Base-by-base conservation (phyloP, 1,140 invertebrate species). In the Megathymus violae region DNA sequence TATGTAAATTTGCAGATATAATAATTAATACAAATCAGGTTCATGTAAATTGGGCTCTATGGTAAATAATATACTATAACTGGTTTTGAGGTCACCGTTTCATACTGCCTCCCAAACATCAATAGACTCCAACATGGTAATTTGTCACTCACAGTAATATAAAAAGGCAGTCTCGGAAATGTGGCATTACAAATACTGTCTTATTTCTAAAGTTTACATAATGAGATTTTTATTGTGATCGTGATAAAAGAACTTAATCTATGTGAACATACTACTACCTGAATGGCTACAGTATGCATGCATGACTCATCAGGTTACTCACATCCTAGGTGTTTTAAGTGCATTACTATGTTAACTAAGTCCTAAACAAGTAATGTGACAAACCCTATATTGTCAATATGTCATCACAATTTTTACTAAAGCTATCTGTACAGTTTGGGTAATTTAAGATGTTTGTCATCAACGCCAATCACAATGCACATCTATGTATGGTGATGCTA, bases 1-100 rank as follows among this genome's bases (percentile, higher is more conserved):
- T 78, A 91, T 92, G 89, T 92, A 92, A 92, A 92, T 91, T 92
- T 91, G 91, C 89, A 89, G 88, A 89, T 89, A n/a, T n/a, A n/a
- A 92, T 91, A 91, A 91, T 91, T 89, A 92, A 91, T 92, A 92
- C 89, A 92, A 91, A 92, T 86, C 75, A 88, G 87, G 86, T 80
- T 91, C 84, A 84, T 88, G 86, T 90, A 89, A 87, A 90, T 83
- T 72, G 79, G 85, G 84, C 82, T 82, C 80, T 83, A 89, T 85
- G 78, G 78, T 89, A 87, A 87, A 86, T 86, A 82, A 85, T 85
- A 84, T 77, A 68, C 76, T 85, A 82, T 81, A 82, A 80, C 82
- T 88, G 85, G 82, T 76, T 77, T 73, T 65, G 72, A 83, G 80
- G 82, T 78, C 78, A 80, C 78, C 74, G 69, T 74, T 48, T 68